Evolutionary conservation across 2,797 vertebrate species (phyloP), one percentile per base, ranked within the genome.

Genomic region (Sebastolobus altivelis): DNA sequence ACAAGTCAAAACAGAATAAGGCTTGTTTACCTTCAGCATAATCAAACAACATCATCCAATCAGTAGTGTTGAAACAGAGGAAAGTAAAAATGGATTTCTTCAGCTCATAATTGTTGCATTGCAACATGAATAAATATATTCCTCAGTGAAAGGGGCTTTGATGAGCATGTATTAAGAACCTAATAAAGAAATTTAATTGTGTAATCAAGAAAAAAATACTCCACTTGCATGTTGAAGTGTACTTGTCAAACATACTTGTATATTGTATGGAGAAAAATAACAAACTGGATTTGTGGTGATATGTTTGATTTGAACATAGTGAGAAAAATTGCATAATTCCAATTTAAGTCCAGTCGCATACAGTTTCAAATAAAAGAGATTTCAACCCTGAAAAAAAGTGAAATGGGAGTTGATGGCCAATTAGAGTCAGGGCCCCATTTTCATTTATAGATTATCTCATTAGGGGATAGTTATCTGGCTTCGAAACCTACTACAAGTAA

Each of bases 1-100:
- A 49, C 74, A 67, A 75, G 8, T 68, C 69, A 73, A 60, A 80
- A 90, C 56, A 83, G 33, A 85, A 52, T 82, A 87, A 88, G 80
- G 83, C 79, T 87, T 40, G 83, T 89, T 88, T 79, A 83, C 4
- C 37, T 33, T 77, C 20, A 54, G 5, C 37, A 80, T 70, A 68
- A 74, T 63, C 40, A 65, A 76, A 83, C 61, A 71, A 10, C 46
- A 72, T 1, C 33, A 75, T 71, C n/a, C 81, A 43, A 75, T 56
- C 40, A 83, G 2, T 20, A 58, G 40, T 65, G 0, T 13, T 7
- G 18, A 70, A 22, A 69, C 8, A 76, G n/a, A 84, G 20, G 38
- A 66, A 60, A 73, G 27, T 72, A 25, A 75, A 63, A 79, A 89
- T 49, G 29, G 49, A 77, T 78, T 82, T 60, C 40, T 84, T 72